These are phyloP conservation scores for Otus sunia DNA, from an alignment of 2,113 vertebrate species.

Conservation along the genomic window DNA sequence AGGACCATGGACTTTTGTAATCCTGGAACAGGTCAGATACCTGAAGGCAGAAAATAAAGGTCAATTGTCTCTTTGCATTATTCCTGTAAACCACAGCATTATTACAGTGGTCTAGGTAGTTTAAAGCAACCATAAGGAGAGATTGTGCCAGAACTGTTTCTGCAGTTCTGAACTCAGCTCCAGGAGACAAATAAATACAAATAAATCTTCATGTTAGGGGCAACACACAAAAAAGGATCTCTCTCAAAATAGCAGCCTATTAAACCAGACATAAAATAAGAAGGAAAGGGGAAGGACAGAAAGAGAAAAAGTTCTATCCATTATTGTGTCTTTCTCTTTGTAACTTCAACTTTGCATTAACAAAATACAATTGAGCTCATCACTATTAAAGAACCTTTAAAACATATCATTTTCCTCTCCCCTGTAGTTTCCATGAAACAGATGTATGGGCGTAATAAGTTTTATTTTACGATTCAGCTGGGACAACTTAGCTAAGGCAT, in stretches of 20 bases:
- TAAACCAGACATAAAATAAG: background rate
- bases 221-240: background rate
- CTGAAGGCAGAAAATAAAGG: constrained; percentile 31
- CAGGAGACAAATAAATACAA: background rate
- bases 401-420: background rate
- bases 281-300: background rate
- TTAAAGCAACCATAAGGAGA: background rate
- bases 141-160: background rate
- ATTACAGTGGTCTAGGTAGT: background rate
- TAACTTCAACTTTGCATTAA: background rate
- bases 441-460: constrained; percentile 10
- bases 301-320: background rate
- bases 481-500: background rate
- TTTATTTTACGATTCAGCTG: constrained; percentile 12
- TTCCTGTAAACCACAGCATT: background rate
- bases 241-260: background rate
- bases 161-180: background rate
- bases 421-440: constrained; percentile 6
- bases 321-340: background rate
- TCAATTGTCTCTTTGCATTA: constrained; percentile 37
- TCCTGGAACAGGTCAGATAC: background rate
- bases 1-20: background rate
- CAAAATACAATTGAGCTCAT: background rate
- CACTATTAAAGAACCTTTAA: background rate
- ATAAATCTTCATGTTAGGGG: background rate